Conservation (phyloP, 2,888 invertebrate genomes). For the Lepidochrysops patricia region DNA sequence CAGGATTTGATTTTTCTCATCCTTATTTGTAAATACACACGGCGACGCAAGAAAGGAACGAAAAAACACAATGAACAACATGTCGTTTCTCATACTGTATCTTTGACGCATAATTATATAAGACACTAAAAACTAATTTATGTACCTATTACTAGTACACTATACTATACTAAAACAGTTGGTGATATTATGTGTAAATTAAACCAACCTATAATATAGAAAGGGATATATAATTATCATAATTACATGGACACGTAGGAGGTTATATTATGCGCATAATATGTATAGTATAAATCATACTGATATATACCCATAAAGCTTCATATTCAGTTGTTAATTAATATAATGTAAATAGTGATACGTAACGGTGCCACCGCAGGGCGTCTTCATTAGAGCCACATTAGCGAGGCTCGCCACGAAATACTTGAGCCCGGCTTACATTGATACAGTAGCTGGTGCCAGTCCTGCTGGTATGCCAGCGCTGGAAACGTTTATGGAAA, state of each 20-base stretch:
- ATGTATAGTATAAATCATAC: neutral
- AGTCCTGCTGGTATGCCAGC: too few species aligned
- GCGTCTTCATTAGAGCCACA: neutral
- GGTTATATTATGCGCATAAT: too few species aligned
- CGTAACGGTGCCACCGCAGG: neutral
- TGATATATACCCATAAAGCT: neutral
- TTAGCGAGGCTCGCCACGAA: neutral
- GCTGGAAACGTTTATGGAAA: too few species aligned
- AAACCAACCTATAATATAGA: too few species aligned
- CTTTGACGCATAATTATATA: neutral
- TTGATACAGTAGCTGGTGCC: too few species aligned
- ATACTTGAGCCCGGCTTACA: neutral
- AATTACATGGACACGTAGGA: too few species aligned
- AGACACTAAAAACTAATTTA: neutral
- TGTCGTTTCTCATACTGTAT: conserved; percentile 5
- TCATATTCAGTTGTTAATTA: neutral
- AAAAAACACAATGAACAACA: conserved; percentile 61
- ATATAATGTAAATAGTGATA: conserved; percentile 5
- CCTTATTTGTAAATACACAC: conserved; percentile 83
- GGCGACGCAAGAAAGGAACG: conserved; percentile 71
- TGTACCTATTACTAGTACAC: neutral
- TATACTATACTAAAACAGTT: too few species aligned
- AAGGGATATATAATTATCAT: too few species aligned
- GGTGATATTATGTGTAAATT: too few species aligned
- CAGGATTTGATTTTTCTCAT: conserved; percentile 99